Percentiles rank a stretch among this genome's conserved stretches.
Conservation (phyloP, 2,113 vertebrate species). For the Dermatemys mawii region DNA sequence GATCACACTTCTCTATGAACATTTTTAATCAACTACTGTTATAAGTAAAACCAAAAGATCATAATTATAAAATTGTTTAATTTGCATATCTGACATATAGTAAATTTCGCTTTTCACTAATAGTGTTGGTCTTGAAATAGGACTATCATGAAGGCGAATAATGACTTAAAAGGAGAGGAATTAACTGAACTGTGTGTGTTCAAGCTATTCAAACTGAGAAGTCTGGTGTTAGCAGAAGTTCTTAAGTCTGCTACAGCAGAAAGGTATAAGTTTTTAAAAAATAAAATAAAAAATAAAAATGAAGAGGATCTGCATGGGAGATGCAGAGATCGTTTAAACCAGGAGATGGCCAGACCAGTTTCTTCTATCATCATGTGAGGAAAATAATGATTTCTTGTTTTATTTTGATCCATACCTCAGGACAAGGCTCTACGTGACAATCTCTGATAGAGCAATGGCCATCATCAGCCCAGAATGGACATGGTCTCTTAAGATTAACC, state of each 20-base stretch:
- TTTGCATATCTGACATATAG: not conserved
- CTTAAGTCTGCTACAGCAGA: not conserved
- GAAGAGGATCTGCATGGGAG: not conserved
- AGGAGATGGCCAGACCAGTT: no score
- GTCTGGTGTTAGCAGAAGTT: not conserved
- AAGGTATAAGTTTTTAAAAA: not conserved
- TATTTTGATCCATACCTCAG: slow-evolving; percentile 86
- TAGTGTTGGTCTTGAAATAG: not conserved
- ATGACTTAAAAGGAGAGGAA: not conserved
- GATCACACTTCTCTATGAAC: not conserved
- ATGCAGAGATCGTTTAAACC: not conserved
- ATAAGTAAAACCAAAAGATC: not conserved
- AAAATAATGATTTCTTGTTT: not conserved
- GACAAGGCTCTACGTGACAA: slow-evolving; percentile 95
- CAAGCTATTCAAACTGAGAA: not conserved
- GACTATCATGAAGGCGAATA: not conserved
- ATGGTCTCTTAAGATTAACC: slow-evolving; percentile 96
- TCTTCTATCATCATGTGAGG: no score
- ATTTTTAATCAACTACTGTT: not conserved
- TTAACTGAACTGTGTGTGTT: not conserved
- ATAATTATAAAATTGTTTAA: not conserved
- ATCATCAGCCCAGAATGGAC: slow-evolving; percentile 96
- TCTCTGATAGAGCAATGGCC: slow-evolving; percentile 96
- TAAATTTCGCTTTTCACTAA: not conserved
- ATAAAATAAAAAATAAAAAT: no score